Evolutionary conservation across 2,797 vertebrate species (phyloP), one percentile per base, ranked within the genome.

Genomic region (Anniella stebbinsi): DNA sequence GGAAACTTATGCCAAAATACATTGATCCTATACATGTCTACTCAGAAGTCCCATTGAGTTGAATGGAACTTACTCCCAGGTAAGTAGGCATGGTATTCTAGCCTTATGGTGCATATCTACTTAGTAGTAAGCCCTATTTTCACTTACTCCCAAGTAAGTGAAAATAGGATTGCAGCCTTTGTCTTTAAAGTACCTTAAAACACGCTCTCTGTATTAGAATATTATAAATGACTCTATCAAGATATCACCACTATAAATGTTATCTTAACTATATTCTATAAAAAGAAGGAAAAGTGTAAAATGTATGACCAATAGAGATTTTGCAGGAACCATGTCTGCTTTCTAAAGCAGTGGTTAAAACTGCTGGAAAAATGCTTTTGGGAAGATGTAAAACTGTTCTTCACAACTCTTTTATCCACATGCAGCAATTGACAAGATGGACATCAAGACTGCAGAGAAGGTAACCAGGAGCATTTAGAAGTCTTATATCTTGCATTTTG

Each of bases 401-500:
- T 90, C 87, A 90, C 41, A 15, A 15, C 7, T 67, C 18, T 80
- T 90, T 75, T 82, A 18, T 90, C 89, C 94, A 90, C 57, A 86
- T 91, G 4, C 88, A 99, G 99, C 98, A 0, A 96, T 99, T 95
- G 97, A 98, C 92, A 97, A 96, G 93, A 97, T 96, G 97, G 98
- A 99, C 90, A 60, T 98, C 54, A 94, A 41, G 67, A 83, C 95
- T 1, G 97, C 98, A 92, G 98, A 98, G 93, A 96, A 98, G 96
- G 99, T 99, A 97, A 96, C 89, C 28, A 23, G n/a, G 69, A 51
- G 8, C 21, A 15, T 63, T 51, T 48, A 66, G 23, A 60, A 30
- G 18, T 57, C 7, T 69, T 25, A 54, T 41, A 25, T 33, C 30
- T 66, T 38, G 25, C 15, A 25, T 7, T 41, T 78, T 57, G 63